These are phyloP conservation scores for Hylyphantes graminicola DNA, from an alignment of 1,140 invertebrate genomes.

Conservation along the genomic window DNA sequence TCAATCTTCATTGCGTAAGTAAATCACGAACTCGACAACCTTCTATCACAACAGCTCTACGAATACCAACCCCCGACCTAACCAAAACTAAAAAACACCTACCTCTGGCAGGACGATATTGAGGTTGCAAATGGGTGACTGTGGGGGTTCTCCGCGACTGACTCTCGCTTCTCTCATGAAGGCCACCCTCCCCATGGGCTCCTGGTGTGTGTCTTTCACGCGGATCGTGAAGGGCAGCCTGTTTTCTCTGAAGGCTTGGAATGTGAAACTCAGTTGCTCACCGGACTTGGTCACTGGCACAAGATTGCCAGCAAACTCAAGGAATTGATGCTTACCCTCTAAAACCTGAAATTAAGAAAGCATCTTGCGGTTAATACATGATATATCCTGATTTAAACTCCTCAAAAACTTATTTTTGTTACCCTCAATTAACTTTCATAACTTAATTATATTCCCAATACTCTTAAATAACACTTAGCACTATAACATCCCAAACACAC, in stretches of 20 bases:
- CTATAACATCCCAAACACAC: too few species aligned
- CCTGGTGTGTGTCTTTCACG: conserved; percentile 91
- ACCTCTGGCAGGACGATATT: conserved; percentile 98
- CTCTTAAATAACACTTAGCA: too few species aligned
- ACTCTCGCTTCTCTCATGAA: conserved; percentile 92
- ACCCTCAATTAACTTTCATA: too few species aligned
- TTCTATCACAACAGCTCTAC: too few species aligned
- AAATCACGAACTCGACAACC: too few species aligned
- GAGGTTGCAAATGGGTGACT: conserved; percentile 95
- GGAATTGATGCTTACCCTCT: conserved; percentile 92
- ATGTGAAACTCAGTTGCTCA: conserved; percentile 94
- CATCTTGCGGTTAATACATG: background rate
- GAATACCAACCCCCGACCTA: too few species aligned
- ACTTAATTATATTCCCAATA: too few species aligned
- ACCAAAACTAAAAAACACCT: too few species aligned
- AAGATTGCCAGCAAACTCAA: conserved; percentile 98
- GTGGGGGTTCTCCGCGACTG: conserved; percentile 87
- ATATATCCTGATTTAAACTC: too few species aligned
- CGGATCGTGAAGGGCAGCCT: conserved; percentile 94
- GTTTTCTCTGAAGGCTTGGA: conserved; percentile 97
- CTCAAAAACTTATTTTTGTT: too few species aligned
- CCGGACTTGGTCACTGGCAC: conserved; percentile 97
- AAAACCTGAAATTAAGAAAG: conserved; percentile 76
- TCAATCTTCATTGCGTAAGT: too few species aligned
- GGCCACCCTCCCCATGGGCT: conserved; percentile 91